phyloP scores from a whole-genome alignment of 1,140 invertebrate species.

The Anadara kagoshimensis region DNA sequence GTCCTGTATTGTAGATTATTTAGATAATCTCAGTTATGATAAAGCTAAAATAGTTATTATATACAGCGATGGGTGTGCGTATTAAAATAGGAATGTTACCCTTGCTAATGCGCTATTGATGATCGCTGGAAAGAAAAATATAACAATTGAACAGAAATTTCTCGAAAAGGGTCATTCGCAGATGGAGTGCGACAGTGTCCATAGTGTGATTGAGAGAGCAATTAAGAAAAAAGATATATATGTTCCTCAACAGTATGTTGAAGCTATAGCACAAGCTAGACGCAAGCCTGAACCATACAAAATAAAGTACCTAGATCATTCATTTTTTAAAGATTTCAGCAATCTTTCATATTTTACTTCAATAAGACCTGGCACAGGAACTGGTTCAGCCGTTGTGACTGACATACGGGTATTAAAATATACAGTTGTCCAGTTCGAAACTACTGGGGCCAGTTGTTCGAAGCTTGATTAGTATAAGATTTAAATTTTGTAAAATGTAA shows the following conservation, averaged over 20 bases:
- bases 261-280: not conserved
- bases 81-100: slow-evolving; percentile 33
- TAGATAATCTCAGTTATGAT: no score
- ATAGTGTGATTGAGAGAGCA: slow-evolving; percentile 29
- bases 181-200: slow-evolving; percentile 30
- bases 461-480: no score
- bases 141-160: slow-evolving; percentile 12
- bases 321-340: slow-evolving; percentile 10
- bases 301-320: slow-evolving; percentile 18
- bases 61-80: slow-evolving; percentile 27
- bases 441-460: no score
- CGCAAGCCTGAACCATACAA: slow-evolving; percentile 6
- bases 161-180: no score
- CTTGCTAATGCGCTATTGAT: slow-evolving; percentile 5
- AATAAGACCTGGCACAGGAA: slow-evolving; percentile 25
- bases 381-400: slow-evolving; percentile 18
- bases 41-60: no score
- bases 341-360: slow-evolving; percentile 14
- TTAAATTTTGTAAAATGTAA: no score
- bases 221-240: slow-evolving; percentile 21
- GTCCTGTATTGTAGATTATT: not conserved
- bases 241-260: slow-evolving; percentile 27
- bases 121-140: not conserved
- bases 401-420: slow-evolving; percentile 19
- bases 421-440: no score